Evolutionary conservation across 2,888 invertebrate species (phyloP).

Genomic region (Bugula neritina): DNA sequence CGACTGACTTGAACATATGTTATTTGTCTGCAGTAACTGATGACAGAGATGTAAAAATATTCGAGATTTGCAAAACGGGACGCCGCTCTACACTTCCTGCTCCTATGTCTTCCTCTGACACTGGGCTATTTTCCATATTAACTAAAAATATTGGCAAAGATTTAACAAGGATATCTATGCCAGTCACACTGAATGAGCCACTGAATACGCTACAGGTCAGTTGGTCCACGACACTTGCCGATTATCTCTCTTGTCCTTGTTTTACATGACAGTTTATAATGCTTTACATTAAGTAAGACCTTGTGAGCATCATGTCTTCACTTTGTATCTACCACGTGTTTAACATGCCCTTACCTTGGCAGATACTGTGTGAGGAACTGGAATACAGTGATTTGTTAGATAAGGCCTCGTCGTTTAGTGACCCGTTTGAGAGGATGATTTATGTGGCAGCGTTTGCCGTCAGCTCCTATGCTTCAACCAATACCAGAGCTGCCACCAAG

Average conservation of each 20-base stretch:
- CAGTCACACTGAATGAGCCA: slow-evolving; percentile 77
- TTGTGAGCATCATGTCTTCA: too few species aligned
- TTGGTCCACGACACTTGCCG: too few species aligned
- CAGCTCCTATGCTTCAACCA: slow-evolving; percentile 69
- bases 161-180: slow-evolving; percentile 77
- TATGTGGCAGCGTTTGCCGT: slow-evolving; percentile 75
- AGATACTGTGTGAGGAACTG: slow-evolving; percentile 75
- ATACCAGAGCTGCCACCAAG: slow-evolving; percentile 71
- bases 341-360: too few species aligned
- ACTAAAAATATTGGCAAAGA: slow-evolving; percentile 84
- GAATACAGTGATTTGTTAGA: slow-evolving; percentile 76
- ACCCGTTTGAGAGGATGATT: slow-evolving; percentile 67
- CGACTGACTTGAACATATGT: too few species aligned
- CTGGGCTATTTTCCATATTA: slow-evolving; percentile 58
- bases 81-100: slow-evolving; percentile 67
- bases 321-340: too few species aligned
- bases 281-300: too few species aligned
- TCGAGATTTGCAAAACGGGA: slow-evolving; percentile 48
- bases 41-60: background rate
- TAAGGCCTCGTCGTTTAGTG: slow-evolving; percentile 64
- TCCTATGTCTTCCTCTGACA: slow-evolving; percentile 65
- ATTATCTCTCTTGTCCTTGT: too few species aligned
- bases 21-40: slow-evolving; percentile 1
- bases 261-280: too few species aligned
- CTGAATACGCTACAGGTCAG: slow-evolving; percentile 71